phyloP scores from a whole-genome alignment of 2,797 vertebrate genomes.

The Spondyliosoma cantharus region DNA sequence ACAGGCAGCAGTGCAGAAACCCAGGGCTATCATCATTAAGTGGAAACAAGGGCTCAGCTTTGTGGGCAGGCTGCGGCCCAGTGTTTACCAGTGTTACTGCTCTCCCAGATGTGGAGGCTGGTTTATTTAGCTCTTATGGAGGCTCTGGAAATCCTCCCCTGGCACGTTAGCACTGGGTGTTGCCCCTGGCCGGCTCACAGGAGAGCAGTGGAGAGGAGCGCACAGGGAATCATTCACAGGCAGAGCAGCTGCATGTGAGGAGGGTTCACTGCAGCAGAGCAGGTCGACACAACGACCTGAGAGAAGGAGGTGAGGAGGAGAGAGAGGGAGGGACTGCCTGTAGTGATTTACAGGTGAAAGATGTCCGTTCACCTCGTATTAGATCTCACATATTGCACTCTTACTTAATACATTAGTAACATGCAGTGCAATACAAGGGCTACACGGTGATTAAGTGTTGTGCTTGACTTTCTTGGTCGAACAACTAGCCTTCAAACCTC shows the following conservation, averaged over 20 bases:
- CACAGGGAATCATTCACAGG: conserved; percentile 71
- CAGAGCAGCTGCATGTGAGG: conserved; percentile 69
- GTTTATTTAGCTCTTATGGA: conserved; percentile 78
- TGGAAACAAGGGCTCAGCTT: conserved; percentile 67
- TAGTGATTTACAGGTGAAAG: conserved; percentile 46
- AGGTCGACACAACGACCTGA: conserved; percentile 48
- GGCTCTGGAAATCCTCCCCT: conserved; percentile 83
- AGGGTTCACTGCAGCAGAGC: conserved; percentile 47
- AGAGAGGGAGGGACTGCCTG: neutral
- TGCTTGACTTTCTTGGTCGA: conserved; percentile 17
- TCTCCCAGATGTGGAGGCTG: conserved; percentile 78
- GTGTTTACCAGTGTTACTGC: conserved; percentile 74
- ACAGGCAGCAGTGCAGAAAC: conserved; percentile 74
- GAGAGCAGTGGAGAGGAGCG: conserved; percentile 55
- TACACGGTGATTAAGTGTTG: conserved; percentile 18
- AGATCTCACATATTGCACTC: conserved; percentile 13
- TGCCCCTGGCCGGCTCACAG: conserved; percentile 65
- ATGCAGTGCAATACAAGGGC: neutral
- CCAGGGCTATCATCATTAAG: conserved; percentile 67
- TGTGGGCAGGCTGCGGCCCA: conserved; percentile 51
- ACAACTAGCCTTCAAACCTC: conserved; percentile 4
- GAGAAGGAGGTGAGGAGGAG: conserved; percentile 30
- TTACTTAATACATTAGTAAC: neutral
- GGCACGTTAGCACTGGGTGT: conserved; percentile 80
- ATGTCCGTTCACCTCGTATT: conserved; percentile 1